Percentiles rank a stretch among this genome's conserved stretches.
phyloP scores from a whole-genome alignment of 2,888 invertebrate genomes.

The Lycophotia porphyrea region DNA sequence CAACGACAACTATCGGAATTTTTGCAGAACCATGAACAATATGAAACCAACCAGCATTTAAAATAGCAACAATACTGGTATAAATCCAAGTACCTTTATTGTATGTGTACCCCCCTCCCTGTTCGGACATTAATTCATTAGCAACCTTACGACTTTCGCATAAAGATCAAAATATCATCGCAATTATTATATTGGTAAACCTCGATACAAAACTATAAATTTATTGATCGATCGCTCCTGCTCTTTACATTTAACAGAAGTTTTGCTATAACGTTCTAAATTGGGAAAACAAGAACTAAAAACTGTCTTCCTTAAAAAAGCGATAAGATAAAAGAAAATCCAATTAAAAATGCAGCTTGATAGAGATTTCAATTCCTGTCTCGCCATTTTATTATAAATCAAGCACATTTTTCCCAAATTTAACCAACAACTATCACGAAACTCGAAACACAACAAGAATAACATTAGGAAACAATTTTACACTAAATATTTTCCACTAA shows the following conservation, averaged over 20 bases:
- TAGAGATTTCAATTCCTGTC: constrained; percentile 39
- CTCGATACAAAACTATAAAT: not conserved
- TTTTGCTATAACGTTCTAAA: constrained; percentile 4
- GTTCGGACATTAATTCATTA: not conserved
- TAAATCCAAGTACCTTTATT: not conserved
- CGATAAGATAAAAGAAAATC: constrained; percentile 24
- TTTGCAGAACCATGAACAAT: not conserved
- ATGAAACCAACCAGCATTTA: not conserved
- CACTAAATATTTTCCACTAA: constrained; percentile 2
- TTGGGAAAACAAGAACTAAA: constrained; percentile 12
- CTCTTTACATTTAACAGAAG: not conserved
- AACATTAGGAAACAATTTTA: constrained; percentile 8
- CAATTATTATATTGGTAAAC: not conserved
- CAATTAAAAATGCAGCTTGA: constrained; percentile 32
- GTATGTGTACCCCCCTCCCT: too few relatives aligned
- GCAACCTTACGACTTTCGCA: not conserved
- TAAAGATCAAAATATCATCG: not conserved
- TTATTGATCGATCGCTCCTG: not conserved
- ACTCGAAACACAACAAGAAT: not conserved
- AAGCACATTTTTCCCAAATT: constrained; percentile 41
- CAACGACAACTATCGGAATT: not conserved
- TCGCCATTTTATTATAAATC: constrained; percentile 39
- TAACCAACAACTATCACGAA: not conserved
- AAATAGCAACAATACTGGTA: not conserved
- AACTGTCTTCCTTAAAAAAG: constrained; percentile 18